A percentile compares a stretch with the other conserved stretches of the same genome.
phyloP scores from a whole-genome alignment of 2,113 vertebrate species.

The Buteo buteo region DNA sequence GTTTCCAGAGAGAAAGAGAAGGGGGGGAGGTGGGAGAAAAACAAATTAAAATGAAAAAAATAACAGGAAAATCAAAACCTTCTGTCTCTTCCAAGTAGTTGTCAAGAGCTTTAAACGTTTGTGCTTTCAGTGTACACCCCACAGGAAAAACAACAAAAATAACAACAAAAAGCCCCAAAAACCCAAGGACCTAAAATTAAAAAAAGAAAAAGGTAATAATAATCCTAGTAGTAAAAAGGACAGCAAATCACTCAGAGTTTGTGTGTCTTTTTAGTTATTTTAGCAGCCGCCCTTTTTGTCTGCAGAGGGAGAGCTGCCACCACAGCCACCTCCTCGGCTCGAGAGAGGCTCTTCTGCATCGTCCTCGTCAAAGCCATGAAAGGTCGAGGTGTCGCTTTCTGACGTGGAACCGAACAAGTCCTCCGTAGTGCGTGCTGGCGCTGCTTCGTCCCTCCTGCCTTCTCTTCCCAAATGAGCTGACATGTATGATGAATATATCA shows the following conservation, averaged over 20 bases:
- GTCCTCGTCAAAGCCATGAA: constrained; percentile 97
- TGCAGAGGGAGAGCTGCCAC: constrained; percentile 84
- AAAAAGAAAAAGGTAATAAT: constrained; percentile 59
- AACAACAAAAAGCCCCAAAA: not conserved
- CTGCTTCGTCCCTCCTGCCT: constrained; percentile 87
- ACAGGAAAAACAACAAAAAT: constrained; percentile 20
- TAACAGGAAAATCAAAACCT: constrained; percentile 29
- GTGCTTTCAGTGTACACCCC: constrained; percentile 72
- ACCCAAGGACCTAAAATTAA: constrained; percentile 8
- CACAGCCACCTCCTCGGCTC: constrained; percentile 82
- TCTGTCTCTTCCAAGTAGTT: constrained; percentile 51
- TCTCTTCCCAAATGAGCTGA: constrained; percentile 88
- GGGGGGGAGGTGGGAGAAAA: not conserved
- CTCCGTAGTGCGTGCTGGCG: constrained; percentile 84
- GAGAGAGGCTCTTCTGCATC: constrained; percentile 90
- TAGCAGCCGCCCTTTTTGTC: constrained; percentile 84
- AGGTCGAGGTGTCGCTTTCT: constrained; percentile 98
- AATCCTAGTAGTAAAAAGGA: constrained; percentile 68
- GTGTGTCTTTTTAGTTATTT: constrained; percentile 65
- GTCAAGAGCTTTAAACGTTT: constrained; percentile 66
- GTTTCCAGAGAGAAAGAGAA: constrained; percentile 53
- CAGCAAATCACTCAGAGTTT: constrained; percentile 64
- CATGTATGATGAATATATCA: constrained; percentile 92
- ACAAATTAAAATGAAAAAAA: constrained; percentile 29
- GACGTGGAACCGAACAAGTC: constrained; percentile 98